Base-by-base conservation (phyloP, 2,888 invertebrate genomes). In the Trachelus iudaicus region DNA sequence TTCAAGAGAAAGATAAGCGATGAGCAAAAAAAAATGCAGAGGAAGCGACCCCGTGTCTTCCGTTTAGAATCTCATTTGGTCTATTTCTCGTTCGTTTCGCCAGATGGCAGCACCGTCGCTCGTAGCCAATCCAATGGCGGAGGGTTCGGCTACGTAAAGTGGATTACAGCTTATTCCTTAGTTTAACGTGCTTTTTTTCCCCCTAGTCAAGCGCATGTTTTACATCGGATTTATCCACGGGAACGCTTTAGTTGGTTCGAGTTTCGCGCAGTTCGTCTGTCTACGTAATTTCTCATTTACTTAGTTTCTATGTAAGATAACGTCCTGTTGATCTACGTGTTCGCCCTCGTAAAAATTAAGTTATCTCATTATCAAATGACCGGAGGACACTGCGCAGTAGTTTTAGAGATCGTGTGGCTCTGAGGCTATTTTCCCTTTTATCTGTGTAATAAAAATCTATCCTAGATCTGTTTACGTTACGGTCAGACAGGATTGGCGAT, bases 291-390 rank as follows among this genome's bases (percentile, higher is more conserved):
- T 40, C 15, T 69, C 34, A n/a, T 37, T 69, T 77, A 73, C 37
- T 75, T 73, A 69, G 31, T 71, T 69, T 69, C 23, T n/a, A n/a
- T 69, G 1, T 23, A 56, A 23, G 2, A 56, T 9, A 56, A 23
- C 56, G 56, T 78, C 75, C 34, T 75, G 74, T 73, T 85, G 86
- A 85, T 85, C 82, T 83, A 86, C 82, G 85, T 86, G 85, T 86
- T 86, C 82, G 81, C 79, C 56, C 23, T 56, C 23, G 56, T 56
- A 23, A 69, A 80, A 86, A 85, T 84, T 79, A 82, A 84, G 81
- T 85, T 83, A 84, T 85, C 82, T 86, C 85, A 86, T 86, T 86
- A 85, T 82, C 86, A 56, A 69, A 68, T 9, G 23, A 56, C 9
- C 56, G 15, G 9, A 56, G 9, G 1, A 9, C 23, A 23, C 35